These are phyloP conservation scores for Callorhinus ursinus DNA, from an alignment of 2,113 vertebrate species.

Conservation along the genomic window DNA sequence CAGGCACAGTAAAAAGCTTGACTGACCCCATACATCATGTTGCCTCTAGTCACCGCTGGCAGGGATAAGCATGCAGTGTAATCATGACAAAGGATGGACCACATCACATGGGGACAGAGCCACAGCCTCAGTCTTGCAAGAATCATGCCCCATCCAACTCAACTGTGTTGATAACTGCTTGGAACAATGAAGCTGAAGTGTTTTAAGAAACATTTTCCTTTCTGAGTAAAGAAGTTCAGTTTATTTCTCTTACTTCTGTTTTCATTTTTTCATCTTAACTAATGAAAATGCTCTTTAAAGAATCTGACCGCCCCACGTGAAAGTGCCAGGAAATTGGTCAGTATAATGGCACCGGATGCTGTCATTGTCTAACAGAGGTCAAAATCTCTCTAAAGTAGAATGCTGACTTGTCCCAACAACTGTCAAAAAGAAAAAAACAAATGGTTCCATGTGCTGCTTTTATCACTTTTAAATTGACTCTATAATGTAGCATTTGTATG, in stretches of 20 bases:
- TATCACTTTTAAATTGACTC: background rate
- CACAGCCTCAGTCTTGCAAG: background rate
- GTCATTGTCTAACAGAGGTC: background rate
- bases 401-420: background rate
- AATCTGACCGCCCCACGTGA: background rate
- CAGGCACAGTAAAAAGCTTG: background rate
- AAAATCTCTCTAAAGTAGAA: background rate
- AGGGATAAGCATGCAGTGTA: fast-evolving
- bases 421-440: background rate
- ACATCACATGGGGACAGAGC: background rate
- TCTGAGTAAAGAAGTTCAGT: background rate
- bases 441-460: background rate
- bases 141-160: background rate
- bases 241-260: background rate
- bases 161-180: background rate
- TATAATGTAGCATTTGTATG: background rate
- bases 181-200: background rate
- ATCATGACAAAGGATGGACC: background rate
- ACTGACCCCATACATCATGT: background rate
- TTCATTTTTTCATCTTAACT: constrained; percentile 26
- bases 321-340: background rate
- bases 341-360: background rate
- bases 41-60: background rate
- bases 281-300: background rate
- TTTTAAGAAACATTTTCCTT: background rate